Evolutionary conservation across 2,888 invertebrate species (phyloP).

Genomic region (Amblyjoppa fuscipennis): DNA sequence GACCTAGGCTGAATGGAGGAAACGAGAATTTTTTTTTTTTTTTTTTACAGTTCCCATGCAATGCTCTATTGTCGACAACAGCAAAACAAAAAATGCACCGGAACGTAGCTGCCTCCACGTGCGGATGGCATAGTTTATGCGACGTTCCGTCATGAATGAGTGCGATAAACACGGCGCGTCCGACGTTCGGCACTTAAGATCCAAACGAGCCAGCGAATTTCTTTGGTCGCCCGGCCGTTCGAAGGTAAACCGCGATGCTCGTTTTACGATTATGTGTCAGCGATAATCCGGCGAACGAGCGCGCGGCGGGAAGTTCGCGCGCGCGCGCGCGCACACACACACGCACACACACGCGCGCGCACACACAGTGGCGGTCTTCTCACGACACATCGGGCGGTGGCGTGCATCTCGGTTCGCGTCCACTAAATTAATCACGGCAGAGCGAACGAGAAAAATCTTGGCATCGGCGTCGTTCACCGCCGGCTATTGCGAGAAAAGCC

Average conservation of each 20-base stretch:
- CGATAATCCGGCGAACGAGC: slow-evolving; percentile 13
- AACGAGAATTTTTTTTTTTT: no score
- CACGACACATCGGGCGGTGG: not conserved
- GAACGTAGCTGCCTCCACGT: slow-evolving; percentile 21
- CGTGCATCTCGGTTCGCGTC: not conserved
- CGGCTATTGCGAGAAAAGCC: not conserved
- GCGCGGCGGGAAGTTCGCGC: not conserved
- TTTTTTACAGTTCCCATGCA: no score
- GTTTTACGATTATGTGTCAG: slow-evolving; percentile 40
- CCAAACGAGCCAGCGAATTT: not conserved
- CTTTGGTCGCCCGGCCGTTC: not conserved
- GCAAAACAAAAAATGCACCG: not conserved
- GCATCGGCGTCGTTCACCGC: not conserved
- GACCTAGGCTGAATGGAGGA: no score
- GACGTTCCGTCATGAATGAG: slow-evolving; percentile 38
- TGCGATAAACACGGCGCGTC: slow-evolving; percentile 22
- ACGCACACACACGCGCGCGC: no score
- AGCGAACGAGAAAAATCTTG: slow-evolving; percentile 13
- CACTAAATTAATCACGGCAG: not conserved
- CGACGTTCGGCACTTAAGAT: slow-evolving; percentile 29
- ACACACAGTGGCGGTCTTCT: not conserved
- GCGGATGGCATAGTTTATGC: slow-evolving; percentile 27
- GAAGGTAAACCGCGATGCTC: slow-evolving; percentile 8
- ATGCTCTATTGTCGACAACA: no score
- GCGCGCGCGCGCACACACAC: no score